Percentiles rank a stretch among this genome's conserved stretches.
These are phyloP conservation scores for Catharus fuscescens DNA, from an alignment of 2,113 vertebrate species.

Conservation along the genomic window DNA sequence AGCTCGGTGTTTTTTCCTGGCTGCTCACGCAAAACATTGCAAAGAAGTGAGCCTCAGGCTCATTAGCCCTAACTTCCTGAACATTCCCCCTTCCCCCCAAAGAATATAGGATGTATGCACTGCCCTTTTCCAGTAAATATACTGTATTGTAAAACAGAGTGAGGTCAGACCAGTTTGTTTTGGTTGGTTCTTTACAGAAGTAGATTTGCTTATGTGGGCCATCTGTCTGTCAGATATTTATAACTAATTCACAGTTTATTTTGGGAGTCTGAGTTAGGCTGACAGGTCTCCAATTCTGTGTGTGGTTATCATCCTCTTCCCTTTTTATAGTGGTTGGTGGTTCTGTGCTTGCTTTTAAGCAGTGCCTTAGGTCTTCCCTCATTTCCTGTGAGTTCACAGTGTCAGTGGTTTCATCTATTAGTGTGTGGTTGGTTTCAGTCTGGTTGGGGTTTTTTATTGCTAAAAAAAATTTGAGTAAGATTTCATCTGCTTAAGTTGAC, in stretches of 20 bases:
- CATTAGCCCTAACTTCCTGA: background rate
- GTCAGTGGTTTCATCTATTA: background rate
- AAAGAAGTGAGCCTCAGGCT: background rate
- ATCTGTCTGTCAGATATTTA: background rate
- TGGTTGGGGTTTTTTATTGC: background rate
- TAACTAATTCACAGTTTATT: background rate
- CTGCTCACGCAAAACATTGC: background rate
- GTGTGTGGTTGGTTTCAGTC: background rate
- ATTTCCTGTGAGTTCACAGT: accelerated
- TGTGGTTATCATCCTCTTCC: background rate
- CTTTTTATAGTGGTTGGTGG: background rate
- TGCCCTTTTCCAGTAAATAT: background rate
- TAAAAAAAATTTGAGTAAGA: background rate
- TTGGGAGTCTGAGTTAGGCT: background rate
- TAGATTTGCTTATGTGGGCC: background rate
- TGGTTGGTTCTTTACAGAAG: background rate
- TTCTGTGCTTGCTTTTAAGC: background rate
- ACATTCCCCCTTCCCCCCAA: background rate
- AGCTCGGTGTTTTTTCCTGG: background rate
- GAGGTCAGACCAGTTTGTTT: background rate
- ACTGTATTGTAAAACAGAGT: background rate
- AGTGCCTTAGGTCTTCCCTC: background rate
- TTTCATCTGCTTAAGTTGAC: background rate
- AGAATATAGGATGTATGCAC: background rate
- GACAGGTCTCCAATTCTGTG: background rate